Conservation (phyloP, 2,888 invertebrate genomes). For the Tetragonisca angustula region DNA sequence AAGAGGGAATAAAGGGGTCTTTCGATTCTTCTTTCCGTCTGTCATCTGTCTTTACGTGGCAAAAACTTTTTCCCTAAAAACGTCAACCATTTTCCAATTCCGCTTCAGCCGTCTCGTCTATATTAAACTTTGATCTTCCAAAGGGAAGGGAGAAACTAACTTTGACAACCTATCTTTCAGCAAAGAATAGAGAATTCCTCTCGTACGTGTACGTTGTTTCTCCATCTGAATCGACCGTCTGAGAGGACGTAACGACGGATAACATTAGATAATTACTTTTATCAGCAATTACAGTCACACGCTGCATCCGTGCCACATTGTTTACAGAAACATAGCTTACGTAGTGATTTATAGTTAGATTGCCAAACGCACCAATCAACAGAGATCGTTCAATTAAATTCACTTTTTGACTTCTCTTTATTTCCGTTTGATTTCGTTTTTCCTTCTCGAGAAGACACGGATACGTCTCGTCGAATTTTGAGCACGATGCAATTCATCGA, state of each 20-base stretch:
- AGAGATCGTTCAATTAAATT: slow-evolving; percentile 27
- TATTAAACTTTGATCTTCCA: background rate
- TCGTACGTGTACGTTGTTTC: background rate
- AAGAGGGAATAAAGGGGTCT: background rate
- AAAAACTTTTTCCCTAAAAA: background rate
- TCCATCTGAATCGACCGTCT: background rate
- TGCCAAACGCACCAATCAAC: background rate
- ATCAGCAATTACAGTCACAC: slow-evolving; percentile 17
- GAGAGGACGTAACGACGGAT: background rate
- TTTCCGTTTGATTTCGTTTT: background rate
- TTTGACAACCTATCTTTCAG: background rate
- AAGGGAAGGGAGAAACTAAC: background rate
- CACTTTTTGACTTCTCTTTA: background rate
- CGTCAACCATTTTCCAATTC: background rate
- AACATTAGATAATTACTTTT: slow-evolving; percentile 32
- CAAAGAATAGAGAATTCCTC: background rate
- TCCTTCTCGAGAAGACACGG: background rate
- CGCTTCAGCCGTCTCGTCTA: background rate
- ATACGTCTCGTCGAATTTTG: slow-evolving; percentile 22
- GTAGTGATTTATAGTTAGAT: background rate
- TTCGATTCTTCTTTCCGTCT: background rate
- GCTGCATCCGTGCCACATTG: background rate
- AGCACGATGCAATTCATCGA: slow-evolving; percentile 41
- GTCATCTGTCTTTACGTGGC: background rate
- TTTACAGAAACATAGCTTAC: slow-evolving; percentile 11